phyloP scores from a whole-genome alignment of 2,113 vertebrate species.

The Collichthys lucidus region DNA sequence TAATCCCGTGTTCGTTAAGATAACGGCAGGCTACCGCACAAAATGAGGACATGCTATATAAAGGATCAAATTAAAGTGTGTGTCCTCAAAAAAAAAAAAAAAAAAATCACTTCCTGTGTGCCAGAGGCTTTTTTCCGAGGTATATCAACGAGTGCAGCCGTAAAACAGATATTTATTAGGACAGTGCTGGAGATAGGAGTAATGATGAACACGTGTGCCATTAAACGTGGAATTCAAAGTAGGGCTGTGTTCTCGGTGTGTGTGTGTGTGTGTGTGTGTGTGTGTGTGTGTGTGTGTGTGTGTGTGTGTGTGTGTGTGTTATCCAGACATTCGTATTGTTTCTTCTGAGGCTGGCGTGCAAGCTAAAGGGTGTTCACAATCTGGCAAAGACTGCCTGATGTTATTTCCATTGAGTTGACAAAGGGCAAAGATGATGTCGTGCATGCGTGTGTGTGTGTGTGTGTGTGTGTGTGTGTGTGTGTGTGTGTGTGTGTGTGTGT shows the following conservation, averaged over 20 bases:
- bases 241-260: constrained; percentile 20
- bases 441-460: constrained; percentile 27
- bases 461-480: too few relatives aligned
- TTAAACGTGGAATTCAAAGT: constrained; percentile 16
- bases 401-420: constrained; percentile 55
- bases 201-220: not conserved
- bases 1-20: not conserved
- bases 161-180: not conserved
- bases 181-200: not conserved
- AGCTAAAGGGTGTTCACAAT: constrained; percentile 64
- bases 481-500: constrained; percentile 29
- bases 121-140: not conserved
- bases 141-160: not conserved
- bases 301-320: constrained; percentile 7
- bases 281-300: too few relatives aligned
- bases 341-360: constrained; percentile 59
- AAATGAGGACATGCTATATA: not conserved
- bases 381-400: constrained; percentile 57
- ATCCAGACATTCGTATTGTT: constrained; percentile 36
- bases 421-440: constrained; percentile 27
- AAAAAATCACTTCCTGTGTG: not conserved
- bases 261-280: too few relatives aligned
- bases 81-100: not conserved
- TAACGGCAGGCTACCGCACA: not conserved
- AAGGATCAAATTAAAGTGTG: not conserved